phyloP scores from a whole-genome alignment of 2,113 vertebrate genomes.

The Bettongia penicillata region DNA sequence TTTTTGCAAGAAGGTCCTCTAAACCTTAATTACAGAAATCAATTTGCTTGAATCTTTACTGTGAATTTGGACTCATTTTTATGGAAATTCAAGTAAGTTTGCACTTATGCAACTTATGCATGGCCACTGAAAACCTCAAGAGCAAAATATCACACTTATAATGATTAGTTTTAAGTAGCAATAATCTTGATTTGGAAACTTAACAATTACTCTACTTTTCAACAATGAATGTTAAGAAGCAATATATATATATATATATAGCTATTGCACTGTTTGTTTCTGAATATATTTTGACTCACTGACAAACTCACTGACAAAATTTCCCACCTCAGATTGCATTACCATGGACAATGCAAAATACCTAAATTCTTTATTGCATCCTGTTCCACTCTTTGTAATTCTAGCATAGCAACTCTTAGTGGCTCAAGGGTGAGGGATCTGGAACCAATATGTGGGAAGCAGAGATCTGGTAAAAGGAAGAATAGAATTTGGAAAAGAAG shows the following conservation, averaged over 20 bases:
- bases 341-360: background rate
- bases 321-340: background rate
- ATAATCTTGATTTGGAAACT: slow-evolving; percentile 9
- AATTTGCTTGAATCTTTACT: slow-evolving; percentile 10
- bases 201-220: slow-evolving; percentile 9
- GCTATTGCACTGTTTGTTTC: background rate
- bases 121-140: background rate
- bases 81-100: slow-evolving; percentile 12
- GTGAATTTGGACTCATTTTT: slow-evolving; percentile 23
- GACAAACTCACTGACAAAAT: background rate
- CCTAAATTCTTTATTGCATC: slow-evolving; percentile 15
- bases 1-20: slow-evolving; percentile 22
- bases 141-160: slow-evolving; percentile 26
- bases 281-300: slow-evolving; percentile 21
- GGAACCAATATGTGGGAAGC: background rate
- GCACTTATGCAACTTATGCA: slow-evolving; percentile 32
- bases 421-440: background rate
- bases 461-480: background rate
- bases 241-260: background rate
- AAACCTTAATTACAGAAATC: slow-evolving; percentile 30
- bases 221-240: background rate
- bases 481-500: background rate
- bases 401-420: slow-evolving; percentile 4
- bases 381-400: slow-evolving; percentile 11
- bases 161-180: slow-evolving; percentile 23